Evolutionary conservation across 2,888 invertebrate genomes (phyloP), one percentile per base, ranked within the genome.

Genomic region (Drosophila nr. perissopoda): DNA sequence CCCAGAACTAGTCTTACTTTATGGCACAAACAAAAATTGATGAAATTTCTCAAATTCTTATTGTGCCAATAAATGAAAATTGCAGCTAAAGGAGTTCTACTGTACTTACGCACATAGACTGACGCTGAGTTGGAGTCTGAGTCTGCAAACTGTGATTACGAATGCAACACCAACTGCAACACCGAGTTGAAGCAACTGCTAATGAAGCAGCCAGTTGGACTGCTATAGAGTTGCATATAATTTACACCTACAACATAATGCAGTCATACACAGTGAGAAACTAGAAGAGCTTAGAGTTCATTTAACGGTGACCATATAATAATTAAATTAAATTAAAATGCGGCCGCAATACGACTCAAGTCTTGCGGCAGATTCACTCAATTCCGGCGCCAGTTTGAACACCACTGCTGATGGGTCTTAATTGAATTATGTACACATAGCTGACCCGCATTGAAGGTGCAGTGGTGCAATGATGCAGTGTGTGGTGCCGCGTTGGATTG

Each of bases 201-300:
- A 81, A 83, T 81, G 81, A 81, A 81, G 81, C 66, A 51, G 34
- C 57, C 49, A 25, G 53, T 34, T 38, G 29, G 45, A 40, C 40
- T 29, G 54, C 36, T 62, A 49, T 49, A 54, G 53, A 65, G 57
- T 54, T 71, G 69, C 71, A 67, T 71, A 65, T 68, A 76, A 81
- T 81, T 80, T 59, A 83, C 80, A 80, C 83, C 83, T 83, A 73
- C 73, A 65, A 59, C 58, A 60, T 62, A 52, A 58, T 57, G 49
- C 60, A 42, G 11, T 38, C 56, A 16, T 66, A 73, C 73, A 73
- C 73, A 52, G 66, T 18, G 51, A 59, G 56, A 73, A 73, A 73
- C 48, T n/a, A 53, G 48, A 21, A 42, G 6, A 11, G 51, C 18
- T 11, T 2, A 25, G 54, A 27, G 33, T 56, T 36, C 48, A 45